A percentile compares a stretch with the other conserved stretches of the same genome.
These are phyloP conservation scores for Acanthosepion esculentum DNA, from an alignment of 2,888 invertebrate genomes.

Conservation along the genomic window DNA sequence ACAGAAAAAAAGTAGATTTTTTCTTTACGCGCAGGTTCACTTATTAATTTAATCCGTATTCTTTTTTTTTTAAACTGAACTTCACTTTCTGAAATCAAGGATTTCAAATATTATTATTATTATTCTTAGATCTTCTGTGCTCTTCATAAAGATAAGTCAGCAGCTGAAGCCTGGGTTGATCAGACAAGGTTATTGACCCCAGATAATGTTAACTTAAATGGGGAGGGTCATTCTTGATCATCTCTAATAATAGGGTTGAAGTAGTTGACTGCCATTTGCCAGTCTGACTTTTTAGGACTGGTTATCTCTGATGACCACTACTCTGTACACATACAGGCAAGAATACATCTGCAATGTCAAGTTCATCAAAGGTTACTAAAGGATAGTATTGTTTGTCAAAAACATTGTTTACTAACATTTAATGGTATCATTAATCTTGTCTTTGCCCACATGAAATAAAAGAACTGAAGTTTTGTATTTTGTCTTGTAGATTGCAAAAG, in stretches of 20 bases:
- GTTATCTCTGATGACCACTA: neutral
- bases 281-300: neutral
- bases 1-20: neutral
- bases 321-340: neutral
- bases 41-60: neutral
- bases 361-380: no score
- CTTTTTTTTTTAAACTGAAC: neutral
- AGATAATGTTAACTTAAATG: neutral
- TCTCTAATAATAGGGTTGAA: neutral
- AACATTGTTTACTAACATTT: no score
- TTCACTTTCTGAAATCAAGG: neutral
- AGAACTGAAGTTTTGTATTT: no score
- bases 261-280: neutral
- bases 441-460: no score
- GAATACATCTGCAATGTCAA: neutral
- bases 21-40: neutral
- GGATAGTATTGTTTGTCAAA: no score
- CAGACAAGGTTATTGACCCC: neutral
- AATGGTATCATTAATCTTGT: no score
- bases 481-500: no score
- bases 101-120: neutral
- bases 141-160: neutral
- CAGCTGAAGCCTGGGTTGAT: neutral
- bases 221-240: neutral
- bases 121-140: neutral